Base-by-base conservation (phyloP, 2,797 vertebrate species). In the Australoheros facetus region DNA sequence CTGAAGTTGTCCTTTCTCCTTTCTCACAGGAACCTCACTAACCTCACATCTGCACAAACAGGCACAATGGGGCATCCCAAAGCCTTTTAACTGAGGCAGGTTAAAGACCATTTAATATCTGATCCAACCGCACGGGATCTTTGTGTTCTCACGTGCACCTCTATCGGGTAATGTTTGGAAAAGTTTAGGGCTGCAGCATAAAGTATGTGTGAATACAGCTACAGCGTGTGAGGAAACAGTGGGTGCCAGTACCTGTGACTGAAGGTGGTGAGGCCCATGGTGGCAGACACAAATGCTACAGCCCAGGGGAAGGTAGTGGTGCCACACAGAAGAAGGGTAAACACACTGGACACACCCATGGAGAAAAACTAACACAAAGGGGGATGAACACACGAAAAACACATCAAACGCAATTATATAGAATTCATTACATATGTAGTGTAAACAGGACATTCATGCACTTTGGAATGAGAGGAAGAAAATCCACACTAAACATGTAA, bases 191-290 rank as follows among this genome's bases (percentile, higher is more conserved):
- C 45, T 30, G 64, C 26, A 51, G 64, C 17, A 7, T 19, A 11
- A 37, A 37, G 37, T 11, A 51, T 51, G 26, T 69, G 45, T 69
- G 64, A 51, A 32, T 69, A 51, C 17, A 48, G 23, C 64, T 69
- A 69, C 26, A 53, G 19, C 53, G 56, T 48, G 42, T 48, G 19
- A 56, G 17, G 23, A 59, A 39, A 66, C 13, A 42, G 51, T 56
- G 13, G 69, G 48, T 37, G 73, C 10, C 34, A 12, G 80, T 88
- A 98, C 98, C 98, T 98, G 95, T 99, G 97, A 89, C 97, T 99
- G 88, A 99, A 99, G 85, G 97, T 98, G 92, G 97, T 97, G 70
- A 99, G 95, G 53, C 97, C 96, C 56, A 99, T 96, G 12, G 97
- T 96, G 70, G 95, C 96, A 0, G 98, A 98, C 3, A 98, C 97